Evolutionary conservation across 2,797 vertebrate genomes (phyloP), one percentile per base, ranked within the genome.

Genomic region (Ctenopoma multispine): DNA sequence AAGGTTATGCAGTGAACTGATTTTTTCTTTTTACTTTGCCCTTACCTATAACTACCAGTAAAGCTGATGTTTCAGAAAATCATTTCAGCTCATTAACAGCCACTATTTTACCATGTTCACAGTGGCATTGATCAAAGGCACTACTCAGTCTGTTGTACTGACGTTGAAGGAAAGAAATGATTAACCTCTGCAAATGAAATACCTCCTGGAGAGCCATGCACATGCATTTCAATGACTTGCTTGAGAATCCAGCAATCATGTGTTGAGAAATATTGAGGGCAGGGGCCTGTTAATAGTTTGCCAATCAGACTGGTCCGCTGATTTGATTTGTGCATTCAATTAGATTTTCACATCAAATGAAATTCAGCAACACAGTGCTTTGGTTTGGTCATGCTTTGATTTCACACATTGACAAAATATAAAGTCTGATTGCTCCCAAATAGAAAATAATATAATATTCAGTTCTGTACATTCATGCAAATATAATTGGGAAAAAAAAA

Each of bases 181-280:
- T 89, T 91, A 89, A 91, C 82, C 79, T 89, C 58, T 48, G 63
- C 79, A 91, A 91, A 92, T 90, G 82, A 92, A 90, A 90, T 72
- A 69, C 72, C 77, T 89, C 86, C 80, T 47, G 21, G 56, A 81
- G 66, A 85, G 86, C 77, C 80, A 58, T 76, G 87, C 41, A 51
- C 38, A 50, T 80, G 81, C 82, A 90, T 91, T 84, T 84, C 77
- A 93, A 89, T 83, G 75, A 86, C 69, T 77, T n/a, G 20, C 59
- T 60, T 9, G 21, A 78, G 68, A 87, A 74, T 76, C 76, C 75
- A 79, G 79, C 77, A 80, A 87, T 83, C 53, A 27, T 50, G 63
- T 75, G 63, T 65, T 1, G 27, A 79, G 79, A 82, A 86, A 80
- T 80, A 85, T 83, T 83, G 73, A 75, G 77, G 80, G 77, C 77